Evolutionary conservation across 2,888 invertebrate species (phyloP).

Genomic region (Spodoptera picta): DNA sequence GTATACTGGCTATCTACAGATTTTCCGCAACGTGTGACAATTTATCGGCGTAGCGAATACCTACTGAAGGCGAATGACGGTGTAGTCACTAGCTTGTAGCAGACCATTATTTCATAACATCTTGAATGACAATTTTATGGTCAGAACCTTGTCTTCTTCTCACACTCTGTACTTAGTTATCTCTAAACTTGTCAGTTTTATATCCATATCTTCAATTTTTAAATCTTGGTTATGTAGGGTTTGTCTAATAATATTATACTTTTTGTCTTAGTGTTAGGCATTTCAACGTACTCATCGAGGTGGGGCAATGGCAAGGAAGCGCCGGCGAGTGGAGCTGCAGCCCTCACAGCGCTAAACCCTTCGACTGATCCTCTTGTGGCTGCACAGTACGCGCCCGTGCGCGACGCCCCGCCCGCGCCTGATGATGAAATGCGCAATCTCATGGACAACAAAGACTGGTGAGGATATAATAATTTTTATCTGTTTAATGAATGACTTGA

Average conservation of each 20-base stretch:
- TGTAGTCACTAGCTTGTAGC: not conserved
- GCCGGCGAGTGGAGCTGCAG: constrained; percentile 85
- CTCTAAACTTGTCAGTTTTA: not conserved
- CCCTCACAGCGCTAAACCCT: constrained; percentile 91
- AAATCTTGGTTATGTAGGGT: no score
- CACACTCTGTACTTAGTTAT: no score
- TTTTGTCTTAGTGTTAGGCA: constrained; percentile 62
- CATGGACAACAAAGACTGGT: constrained; percentile 94
- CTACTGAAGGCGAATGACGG: constrained; percentile 26
- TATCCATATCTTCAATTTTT: no score
- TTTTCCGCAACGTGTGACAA: constrained; percentile 29
- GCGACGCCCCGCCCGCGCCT: constrained; percentile 91
- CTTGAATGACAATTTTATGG: not conserved
- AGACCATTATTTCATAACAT: constrained; percentile 9
- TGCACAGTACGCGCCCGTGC: constrained; percentile 93
- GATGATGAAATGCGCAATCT: constrained; percentile 92
- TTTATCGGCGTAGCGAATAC: constrained; percentile 25
- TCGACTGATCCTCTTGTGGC: constrained; percentile 93
- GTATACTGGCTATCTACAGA: constrained; percentile 9
- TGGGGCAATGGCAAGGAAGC: constrained; percentile 87
- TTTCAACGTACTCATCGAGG: constrained; percentile 80
- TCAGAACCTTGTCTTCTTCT: constrained; percentile 1
- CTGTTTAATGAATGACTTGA: no score
- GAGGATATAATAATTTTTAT: constrained; percentile 47
- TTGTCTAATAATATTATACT: not conserved